These are phyloP conservation scores for Calameuta pallipes DNA, from an alignment of 2,888 invertebrate genomes.

Conservation along the genomic window DNA sequence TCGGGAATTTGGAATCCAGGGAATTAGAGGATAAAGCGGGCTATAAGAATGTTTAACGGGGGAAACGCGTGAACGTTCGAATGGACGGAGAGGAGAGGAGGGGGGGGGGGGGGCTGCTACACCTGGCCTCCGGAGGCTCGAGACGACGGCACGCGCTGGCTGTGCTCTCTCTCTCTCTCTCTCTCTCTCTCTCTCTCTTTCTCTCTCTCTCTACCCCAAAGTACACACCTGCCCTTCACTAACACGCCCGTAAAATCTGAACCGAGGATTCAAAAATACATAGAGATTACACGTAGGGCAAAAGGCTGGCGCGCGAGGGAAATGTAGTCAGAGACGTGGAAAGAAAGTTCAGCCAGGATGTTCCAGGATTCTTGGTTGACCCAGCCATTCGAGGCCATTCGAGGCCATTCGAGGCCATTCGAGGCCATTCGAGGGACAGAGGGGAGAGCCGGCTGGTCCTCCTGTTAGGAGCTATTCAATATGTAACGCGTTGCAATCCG, in stretches of 20 bases:
- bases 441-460: not conserved
- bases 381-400: not conserved
- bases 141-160: constrained; percentile 52
- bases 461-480: not conserved
- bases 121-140: constrained; percentile 64
- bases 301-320: constrained; percentile 35
- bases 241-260: not conserved
- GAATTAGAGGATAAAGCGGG: constrained; percentile 29
- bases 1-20: constrained; percentile 11
- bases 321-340: constrained; percentile 28
- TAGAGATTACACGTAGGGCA: constrained; percentile 50
- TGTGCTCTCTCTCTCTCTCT: constrained; percentile 20
- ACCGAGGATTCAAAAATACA: constrained; percentile 54
- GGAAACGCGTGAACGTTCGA: constrained; percentile 45
- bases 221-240: constrained; percentile 3
- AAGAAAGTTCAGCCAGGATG: constrained; percentile 16
- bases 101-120: constrained; percentile 35
- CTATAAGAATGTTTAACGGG: constrained; percentile 15
- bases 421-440: not conserved
- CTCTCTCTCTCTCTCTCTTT: constrained; percentile 15
- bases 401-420: not conserved
- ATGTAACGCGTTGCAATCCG: too few relatives aligned
- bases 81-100: constrained; percentile 37
- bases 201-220: constrained; percentile 12
- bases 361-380: too few relatives aligned